Conservation (phyloP, 2,113 vertebrate species). For the Crotalus helleri region DNA sequence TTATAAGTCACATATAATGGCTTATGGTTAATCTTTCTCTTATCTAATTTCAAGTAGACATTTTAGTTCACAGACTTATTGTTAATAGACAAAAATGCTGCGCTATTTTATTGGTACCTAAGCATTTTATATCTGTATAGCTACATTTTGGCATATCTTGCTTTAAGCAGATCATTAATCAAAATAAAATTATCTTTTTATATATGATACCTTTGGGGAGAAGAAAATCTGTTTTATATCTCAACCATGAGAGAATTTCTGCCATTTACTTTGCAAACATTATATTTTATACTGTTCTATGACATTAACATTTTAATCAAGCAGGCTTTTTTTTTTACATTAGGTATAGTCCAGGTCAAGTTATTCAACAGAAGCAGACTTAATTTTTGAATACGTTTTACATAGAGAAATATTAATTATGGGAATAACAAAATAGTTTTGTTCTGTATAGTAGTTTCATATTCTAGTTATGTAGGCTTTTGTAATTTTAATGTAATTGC, state of each 20-base stretch:
- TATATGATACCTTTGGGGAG: slow-evolving; percentile 21
- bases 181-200: not conserved
- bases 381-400: slow-evolving; percentile 61
- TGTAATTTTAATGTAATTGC: not conserved
- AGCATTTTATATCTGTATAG: not conserved
- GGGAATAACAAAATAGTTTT: slow-evolving; percentile 47
- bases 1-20: not conserved
- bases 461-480: slow-evolving; percentile 12
- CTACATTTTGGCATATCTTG: not conserved
- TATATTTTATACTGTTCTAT: slow-evolving; percentile 64
- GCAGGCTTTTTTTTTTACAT: slow-evolving; percentile 56
- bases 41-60: not conserved
- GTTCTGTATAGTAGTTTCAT: slow-evolving; percentile 30
- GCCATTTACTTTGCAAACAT: slow-evolving; percentile 52
- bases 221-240: slow-evolving; percentile 18
- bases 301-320: slow-evolving; percentile 61
- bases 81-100: not conserved
- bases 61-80: not conserved
- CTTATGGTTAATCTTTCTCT: not conserved
- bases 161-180: not conserved
- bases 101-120: not conserved
- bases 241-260: slow-evolving; percentile 42
- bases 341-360: slow-evolving; percentile 61
- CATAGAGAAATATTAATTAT: slow-evolving; percentile 66
- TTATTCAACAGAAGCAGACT: slow-evolving; percentile 56